Percentiles rank a stretch among this genome's conserved stretches.
phyloP scores from a whole-genome alignment of 2,888 invertebrate genomes.

The Pollenia labialis region DNA sequence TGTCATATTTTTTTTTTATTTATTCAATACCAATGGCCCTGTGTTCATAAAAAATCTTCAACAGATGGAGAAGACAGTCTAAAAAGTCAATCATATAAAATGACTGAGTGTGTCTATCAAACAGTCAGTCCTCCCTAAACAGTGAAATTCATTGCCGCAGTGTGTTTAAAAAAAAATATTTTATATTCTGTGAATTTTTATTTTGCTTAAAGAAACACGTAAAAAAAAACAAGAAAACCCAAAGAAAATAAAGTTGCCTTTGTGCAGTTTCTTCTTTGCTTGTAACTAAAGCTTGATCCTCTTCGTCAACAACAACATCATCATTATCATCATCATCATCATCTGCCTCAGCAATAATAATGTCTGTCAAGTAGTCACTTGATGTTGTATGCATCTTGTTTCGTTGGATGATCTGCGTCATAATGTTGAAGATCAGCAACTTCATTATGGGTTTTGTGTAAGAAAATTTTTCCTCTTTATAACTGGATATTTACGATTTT shows the following conservation, averaged over 20 bases:
- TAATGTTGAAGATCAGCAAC: constrained; percentile 40
- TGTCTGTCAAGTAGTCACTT: constrained; percentile 57
- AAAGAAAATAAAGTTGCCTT: constrained; percentile 4
- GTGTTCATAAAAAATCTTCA: background rate
- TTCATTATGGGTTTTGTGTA: constrained; percentile 27
- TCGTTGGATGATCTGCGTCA: constrained; percentile 43
- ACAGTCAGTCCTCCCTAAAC: constrained; percentile 23
- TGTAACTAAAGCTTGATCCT: constrained; percentile 36
- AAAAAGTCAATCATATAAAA: constrained; percentile 41
- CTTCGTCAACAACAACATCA: background rate
- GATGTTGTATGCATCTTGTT: constrained; percentile 38
- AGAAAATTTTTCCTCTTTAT: constrained; percentile 59
- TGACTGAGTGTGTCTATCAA: constrained; percentile 29
- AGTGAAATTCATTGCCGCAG: constrained; percentile 6
- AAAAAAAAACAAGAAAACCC: background rate
- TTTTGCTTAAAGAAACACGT: background rate
- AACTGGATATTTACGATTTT: constrained; percentile 64
- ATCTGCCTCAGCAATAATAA: constrained; percentile 34
- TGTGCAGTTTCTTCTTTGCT: constrained; percentile 25
- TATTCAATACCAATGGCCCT: background rate
- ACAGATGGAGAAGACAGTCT: background rate
- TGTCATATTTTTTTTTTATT: background rate
- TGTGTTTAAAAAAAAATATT: background rate
- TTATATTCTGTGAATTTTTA: constrained; percentile 36
- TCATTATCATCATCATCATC: background rate